Percentiles rank a stretch among this genome's conserved stretches.
Conservation (phyloP, 2,888 invertebrate species). For the Pemphredon lugubris region DNA sequence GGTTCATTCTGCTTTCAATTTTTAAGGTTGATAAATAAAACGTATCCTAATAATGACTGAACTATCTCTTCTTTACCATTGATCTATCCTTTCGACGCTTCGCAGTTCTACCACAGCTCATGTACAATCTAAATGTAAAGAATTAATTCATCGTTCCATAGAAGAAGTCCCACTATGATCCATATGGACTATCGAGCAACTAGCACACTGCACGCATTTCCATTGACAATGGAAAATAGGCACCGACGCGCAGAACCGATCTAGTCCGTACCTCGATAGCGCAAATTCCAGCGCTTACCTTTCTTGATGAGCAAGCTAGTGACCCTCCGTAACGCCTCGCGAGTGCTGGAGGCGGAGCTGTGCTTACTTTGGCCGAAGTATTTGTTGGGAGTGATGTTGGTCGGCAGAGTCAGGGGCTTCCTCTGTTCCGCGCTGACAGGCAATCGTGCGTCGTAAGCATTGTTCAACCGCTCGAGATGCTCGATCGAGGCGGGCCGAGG, state of each 20-base stretch:
- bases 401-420: slow-evolving; percentile 93
- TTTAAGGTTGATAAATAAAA: no score
- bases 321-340: slow-evolving; percentile 92
- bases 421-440: slow-evolving; percentile 83
- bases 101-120: no score
- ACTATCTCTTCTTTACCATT: no score
- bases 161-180: no score
- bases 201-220: no score
- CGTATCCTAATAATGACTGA: no score
- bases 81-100: no score
- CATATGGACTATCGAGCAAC: no score
- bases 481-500: slow-evolving; percentile 92
- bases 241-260: neutral
- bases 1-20: no score
- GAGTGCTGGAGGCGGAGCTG: slow-evolving; percentile 86
- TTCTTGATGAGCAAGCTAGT: slow-evolving; percentile 94
- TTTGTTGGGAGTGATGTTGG: slow-evolving; percentile 91
- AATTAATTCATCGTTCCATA: no score
- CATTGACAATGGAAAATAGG: neutral
- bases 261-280: no score
- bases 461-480: slow-evolving; percentile 88
- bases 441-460: slow-evolving; percentile 78
- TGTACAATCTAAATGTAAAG: no score
- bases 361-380: slow-evolving; percentile 88
- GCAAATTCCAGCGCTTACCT: slow-evolving; percentile 84